phyloP scores from a whole-genome alignment of 1,140 invertebrate genomes.

The Drosophila elegans region DNA sequence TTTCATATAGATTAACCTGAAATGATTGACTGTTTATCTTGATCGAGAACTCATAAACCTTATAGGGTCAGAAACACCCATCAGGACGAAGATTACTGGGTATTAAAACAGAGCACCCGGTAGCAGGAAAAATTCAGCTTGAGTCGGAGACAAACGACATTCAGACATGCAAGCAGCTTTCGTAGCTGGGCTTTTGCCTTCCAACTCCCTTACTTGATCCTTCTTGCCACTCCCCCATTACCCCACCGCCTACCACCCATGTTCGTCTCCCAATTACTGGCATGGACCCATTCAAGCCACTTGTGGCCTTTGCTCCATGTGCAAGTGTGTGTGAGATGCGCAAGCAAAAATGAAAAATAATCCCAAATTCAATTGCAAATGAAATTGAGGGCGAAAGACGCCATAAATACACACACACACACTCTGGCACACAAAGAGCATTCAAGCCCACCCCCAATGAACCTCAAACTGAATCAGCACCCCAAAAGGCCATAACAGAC shows the following conservation, averaged over 20 bases:
- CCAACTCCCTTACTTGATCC: slow-evolving; percentile 2
- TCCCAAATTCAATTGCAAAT: slow-evolving; percentile 83
- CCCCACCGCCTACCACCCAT: too few species aligned
- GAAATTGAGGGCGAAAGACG: slow-evolving; percentile 79
- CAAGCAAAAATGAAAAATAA: slow-evolving; percentile 81
- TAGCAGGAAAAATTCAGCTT: slow-evolving; percentile 36
- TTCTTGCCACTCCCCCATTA: neutral
- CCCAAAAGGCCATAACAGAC: slow-evolving; percentile 54
- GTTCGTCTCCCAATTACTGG: slow-evolving; percentile 33
- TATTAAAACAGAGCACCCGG: neutral
- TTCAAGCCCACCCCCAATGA: slow-evolving; percentile 25
- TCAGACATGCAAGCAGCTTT: slow-evolving; percentile 80
- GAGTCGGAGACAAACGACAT: slow-evolving; percentile 70
- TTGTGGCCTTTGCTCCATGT: slow-evolving; percentile 63
- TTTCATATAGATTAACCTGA: too few species aligned
- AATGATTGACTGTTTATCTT: neutral
- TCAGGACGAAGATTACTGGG: neutral
- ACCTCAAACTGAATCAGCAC: slow-evolving; percentile 43
- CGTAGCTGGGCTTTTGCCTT: slow-evolving; percentile 17
- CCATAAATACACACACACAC: slow-evolving; percentile 61
- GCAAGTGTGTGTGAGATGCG: slow-evolving; percentile 49
- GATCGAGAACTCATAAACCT: neutral
- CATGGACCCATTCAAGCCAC: slow-evolving; percentile 65
- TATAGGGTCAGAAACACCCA: neutral
- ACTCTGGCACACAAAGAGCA: slow-evolving; percentile 20